Conservation (phyloP, 2,113 vertebrate genomes). For the Odocoileus virginianus region DNA sequence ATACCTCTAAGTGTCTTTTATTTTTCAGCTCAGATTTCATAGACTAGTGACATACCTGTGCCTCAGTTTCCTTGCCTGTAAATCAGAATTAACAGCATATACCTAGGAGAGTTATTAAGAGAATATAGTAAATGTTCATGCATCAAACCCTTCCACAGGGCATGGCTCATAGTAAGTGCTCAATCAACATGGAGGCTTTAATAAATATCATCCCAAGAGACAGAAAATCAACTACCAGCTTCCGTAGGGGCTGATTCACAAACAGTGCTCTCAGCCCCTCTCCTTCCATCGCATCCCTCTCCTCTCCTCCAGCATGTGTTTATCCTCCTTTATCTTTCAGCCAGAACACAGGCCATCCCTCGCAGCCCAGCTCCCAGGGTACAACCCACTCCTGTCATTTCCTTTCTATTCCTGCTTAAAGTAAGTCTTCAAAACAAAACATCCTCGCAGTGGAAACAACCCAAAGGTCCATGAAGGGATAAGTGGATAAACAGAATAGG, state of each 20-base stretch:
- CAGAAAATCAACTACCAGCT: neutral
- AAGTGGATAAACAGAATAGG: neutral
- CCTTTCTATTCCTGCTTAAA: neutral
- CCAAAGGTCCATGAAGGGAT: neutral
- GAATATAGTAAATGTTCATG: neutral
- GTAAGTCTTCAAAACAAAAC: neutral
- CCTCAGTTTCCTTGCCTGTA: neutral
- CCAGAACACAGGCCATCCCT: neutral
- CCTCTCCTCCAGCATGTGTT: neutral
- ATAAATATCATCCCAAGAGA: neutral
- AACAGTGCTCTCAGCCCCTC: neutral
- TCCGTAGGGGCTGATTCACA: accelerated
- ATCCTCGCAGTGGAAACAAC: neutral
- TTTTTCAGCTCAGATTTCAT: neutral
- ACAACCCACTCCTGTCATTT: neutral
- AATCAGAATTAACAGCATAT: neutral
- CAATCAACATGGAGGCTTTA: neutral
- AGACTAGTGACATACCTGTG: neutral
- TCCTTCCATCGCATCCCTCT: neutral
- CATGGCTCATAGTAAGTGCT: neutral
- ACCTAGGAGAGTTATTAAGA: no score
- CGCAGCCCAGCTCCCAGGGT: no score
- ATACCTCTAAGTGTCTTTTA: neutral
- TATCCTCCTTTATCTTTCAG: neutral
- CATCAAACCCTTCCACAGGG: neutral